Evolutionary conservation across 2,888 invertebrate species (phyloP), one percentile per base, ranked within the genome.

Genomic region (Thecocarcelia acutangulata): DNA sequence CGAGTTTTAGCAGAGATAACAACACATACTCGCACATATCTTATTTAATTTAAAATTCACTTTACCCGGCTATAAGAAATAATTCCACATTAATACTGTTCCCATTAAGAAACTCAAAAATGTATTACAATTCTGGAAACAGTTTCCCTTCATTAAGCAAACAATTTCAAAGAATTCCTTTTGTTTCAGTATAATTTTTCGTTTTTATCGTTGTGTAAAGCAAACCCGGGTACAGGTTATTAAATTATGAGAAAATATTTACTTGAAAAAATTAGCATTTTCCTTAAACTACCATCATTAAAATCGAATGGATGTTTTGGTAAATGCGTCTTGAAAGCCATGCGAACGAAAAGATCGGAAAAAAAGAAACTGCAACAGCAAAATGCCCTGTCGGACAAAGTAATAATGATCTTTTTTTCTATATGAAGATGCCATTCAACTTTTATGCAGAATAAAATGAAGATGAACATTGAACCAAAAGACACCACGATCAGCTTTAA

Each of bases 271-370:
- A 81, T 81, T 77, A 81, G 81, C 81, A 81, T 81, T 81, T 81
- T 77, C 77, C 77, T 81, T 81, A 81, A 77, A 81, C 73, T 73
- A 69, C 81, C 77, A 81, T 81, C 81, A 81, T 81, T 81, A 83
- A 83, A 79, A 75, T 73, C 64, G 72, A 83, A 79, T 83, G 79
- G 74, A 68, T 79, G 74, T 75, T 82, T 83, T 72, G 58, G 74
- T 75, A 79, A 79, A 79, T 83, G 54, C 79, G 33, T 72, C 54
- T 79, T 73, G 58, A 79, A 66, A 82, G 58, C 19, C 40, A 70
- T 44, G 61, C 70, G 61, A 68, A 52, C 33, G 58, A 33, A 74
- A 74, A 61, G 19, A 9, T 42, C 40, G 13, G 44, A 15, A 15
- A 37, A 11, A 17, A 19, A 58, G 11, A 54, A 44, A 19, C 24